These are phyloP conservation scores for Cheilosia pagana DNA, from an alignment of 2,888 invertebrate genomes.

Conservation along the genomic window DNA sequence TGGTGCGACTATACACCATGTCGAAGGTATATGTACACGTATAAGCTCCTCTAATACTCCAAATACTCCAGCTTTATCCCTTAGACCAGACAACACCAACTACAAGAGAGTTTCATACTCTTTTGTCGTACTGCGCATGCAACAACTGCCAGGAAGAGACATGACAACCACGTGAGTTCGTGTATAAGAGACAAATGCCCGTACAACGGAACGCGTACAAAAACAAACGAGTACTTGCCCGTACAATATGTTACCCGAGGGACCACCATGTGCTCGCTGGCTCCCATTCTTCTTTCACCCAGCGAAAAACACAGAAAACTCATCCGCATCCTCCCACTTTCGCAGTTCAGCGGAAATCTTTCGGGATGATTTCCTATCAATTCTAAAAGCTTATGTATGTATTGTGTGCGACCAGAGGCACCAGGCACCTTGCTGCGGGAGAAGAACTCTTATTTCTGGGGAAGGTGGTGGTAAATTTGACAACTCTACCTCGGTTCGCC, in stretches of 20 bases:
- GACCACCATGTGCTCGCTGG: slow-evolving; percentile 76
- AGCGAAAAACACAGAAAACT: slow-evolving; percentile 67
- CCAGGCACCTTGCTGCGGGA: slow-evolving; percentile 38
- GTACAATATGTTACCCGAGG: slow-evolving; percentile 76
- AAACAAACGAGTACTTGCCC: slow-evolving; percentile 71
- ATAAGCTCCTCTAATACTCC: slow-evolving; percentile 47
- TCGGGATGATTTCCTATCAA: slow-evolving; percentile 77
- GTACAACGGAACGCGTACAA: slow-evolving; percentile 58
- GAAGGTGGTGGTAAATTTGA: slow-evolving; percentile 45
- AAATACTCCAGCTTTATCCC: slow-evolving; percentile 51
- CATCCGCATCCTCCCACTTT: slow-evolving; percentile 69
- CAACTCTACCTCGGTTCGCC: slow-evolving; percentile 6
- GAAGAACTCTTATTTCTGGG: slow-evolving; percentile 42
- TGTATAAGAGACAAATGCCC: slow-evolving; percentile 55
- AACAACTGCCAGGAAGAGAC: slow-evolving; percentile 37
- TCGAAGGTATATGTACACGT: slow-evolving; percentile 47
- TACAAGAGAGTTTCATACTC: slow-evolving; percentile 59
- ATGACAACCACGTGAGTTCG: slow-evolving; percentile 58
- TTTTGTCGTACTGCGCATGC: slow-evolving; percentile 59
- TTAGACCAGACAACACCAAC: slow-evolving; percentile 6
- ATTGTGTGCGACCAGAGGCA: slow-evolving; percentile 25
- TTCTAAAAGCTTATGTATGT: slow-evolving; percentile 68
- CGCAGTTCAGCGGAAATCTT: slow-evolving; percentile 65
- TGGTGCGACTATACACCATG: slow-evolving; percentile 65
- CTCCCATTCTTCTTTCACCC: slow-evolving; percentile 56